Percentiles rank a stretch among this genome's conserved stretches.
Evolutionary conservation across 1,140 invertebrate genomes (phyloP).

Genomic region (Colletes latitarsis): DNA sequence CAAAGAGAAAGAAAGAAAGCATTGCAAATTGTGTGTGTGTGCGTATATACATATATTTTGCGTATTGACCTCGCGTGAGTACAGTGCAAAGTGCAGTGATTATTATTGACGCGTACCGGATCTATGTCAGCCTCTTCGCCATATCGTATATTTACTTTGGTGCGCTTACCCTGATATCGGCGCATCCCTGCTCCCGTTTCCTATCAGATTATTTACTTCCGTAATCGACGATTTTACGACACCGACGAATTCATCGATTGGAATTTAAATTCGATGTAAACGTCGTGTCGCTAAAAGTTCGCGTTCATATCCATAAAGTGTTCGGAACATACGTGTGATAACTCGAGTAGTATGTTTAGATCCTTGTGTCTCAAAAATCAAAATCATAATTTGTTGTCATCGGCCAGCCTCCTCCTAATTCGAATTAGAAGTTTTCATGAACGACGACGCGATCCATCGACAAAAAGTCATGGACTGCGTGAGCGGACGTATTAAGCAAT

Average conservation of each 20-base stretch:
- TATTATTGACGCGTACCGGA: slow-evolving; percentile 46
- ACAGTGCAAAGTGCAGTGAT: slow-evolving; percentile 69
- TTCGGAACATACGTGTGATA: not conserved
- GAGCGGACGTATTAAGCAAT: slow-evolving; percentile 55
- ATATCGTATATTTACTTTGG: slow-evolving; percentile 43
- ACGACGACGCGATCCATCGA: slow-evolving; percentile 10
- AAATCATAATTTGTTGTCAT: not conserved
- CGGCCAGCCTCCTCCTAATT: too few relatives aligned
- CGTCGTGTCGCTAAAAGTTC: not conserved
- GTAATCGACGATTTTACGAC: too few relatives aligned
- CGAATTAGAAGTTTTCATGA: not conserved
- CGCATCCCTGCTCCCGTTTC: not conserved
- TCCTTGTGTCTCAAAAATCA: not conserved
- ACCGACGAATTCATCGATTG: not conserved
- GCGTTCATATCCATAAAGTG: not conserved
- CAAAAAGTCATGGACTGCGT: slow-evolving; percentile 1
- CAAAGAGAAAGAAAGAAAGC: too few relatives aligned
- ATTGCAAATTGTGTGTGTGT: not conserved
- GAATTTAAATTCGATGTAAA: not conserved
- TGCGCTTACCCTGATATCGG: slow-evolving; percentile 35
- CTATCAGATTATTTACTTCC: slow-evolving; percentile 17
- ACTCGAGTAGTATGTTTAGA: not conserved
- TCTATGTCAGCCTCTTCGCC: slow-evolving; percentile 30
- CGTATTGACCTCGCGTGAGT: slow-evolving; percentile 34
- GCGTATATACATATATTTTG: slow-evolving; percentile 14